phyloP scores from a whole-genome alignment of 2,113 vertebrate genomes.

The Clupea harengus region DNA sequence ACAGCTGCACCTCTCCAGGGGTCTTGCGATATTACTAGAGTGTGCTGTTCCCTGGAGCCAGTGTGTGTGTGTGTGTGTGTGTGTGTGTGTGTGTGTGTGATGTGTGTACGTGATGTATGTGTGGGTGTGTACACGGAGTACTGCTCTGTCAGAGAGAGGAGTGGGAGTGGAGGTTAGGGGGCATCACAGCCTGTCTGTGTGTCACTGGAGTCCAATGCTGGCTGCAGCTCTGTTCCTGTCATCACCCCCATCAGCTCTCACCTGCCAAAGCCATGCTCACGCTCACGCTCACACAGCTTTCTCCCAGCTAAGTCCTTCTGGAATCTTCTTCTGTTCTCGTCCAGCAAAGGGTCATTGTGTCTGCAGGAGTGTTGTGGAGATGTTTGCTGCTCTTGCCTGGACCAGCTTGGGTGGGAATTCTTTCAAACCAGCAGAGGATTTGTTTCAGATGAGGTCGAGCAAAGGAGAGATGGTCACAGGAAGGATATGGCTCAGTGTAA shows the following conservation, averaged over 20 bases:
- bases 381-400: background rate
- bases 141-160: background rate
- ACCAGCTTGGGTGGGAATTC: background rate
- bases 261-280: background rate
- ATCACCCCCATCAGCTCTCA: background rate
- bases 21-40: constrained; percentile 29
- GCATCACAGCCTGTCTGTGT: background rate
- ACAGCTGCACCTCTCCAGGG: constrained; percentile 61
- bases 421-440: background rate
- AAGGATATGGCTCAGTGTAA: background rate
- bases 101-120: too few relatives aligned
- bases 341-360: background rate
- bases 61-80: constrained; percentile 7
- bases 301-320: background rate
- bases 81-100: constrained; percentile 10
- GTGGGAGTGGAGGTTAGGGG: background rate
- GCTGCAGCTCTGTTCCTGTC: background rate
- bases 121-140: background rate
- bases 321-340: background rate
- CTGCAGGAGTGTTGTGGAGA: background rate
- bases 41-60: constrained; percentile 24
- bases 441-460: background rate
- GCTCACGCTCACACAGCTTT: background rate
- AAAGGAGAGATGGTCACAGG: background rate
- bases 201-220: background rate